Base-by-base conservation (phyloP, 2,888 invertebrate genomes). In the Pegoplata infirma region DNA sequence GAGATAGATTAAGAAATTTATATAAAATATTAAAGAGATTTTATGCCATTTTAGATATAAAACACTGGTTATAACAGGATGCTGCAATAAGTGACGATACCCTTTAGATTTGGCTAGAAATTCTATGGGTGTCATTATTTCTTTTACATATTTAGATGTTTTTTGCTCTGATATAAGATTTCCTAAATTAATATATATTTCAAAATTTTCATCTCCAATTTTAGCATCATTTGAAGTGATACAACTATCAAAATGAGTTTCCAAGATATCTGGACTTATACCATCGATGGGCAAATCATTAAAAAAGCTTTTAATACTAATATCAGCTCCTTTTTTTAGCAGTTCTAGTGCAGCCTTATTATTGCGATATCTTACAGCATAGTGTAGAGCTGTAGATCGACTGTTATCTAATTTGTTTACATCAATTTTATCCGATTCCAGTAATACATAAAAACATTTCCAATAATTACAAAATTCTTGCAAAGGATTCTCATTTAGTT, bases 41-140 rank as follows among this genome's bases (percentile, higher is more conserved):
- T 93, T 91, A 86, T 94, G 93, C 95, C 96, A 96, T 87, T 96
- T 96, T 71, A 96, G 90, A 83, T 93, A 93, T 5, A 96, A 89
- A 83, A 95, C 96, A 82, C 95, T 95, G 0, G 94, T 93, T 59
- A 95, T 92, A 0, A 95, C 91, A 0, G 96, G 96, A 89, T 96
- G 96, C 82, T 93, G 94, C 17, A 96, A 88, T 25, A 96, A 89
- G 76, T 93, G 92, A 23, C 92, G 91, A 75, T 95, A 89, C 73
- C 94, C 93, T 80, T 92, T 91, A 47, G 93, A 92, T 82, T 91
- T 90, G 59, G 94, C 93, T 90, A 96, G 94, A 83, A 93, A 94
- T 8, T 92, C 90, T 56, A 96, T 91, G n/a, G 94, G 93, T 79
- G 94, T 93, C 83, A 94, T 94, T 91, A 96, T 96, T 44, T 92